Evolutionary conservation across 2,113 vertebrate species (phyloP).

Genomic region (Nannobrachium achirus): DNA sequence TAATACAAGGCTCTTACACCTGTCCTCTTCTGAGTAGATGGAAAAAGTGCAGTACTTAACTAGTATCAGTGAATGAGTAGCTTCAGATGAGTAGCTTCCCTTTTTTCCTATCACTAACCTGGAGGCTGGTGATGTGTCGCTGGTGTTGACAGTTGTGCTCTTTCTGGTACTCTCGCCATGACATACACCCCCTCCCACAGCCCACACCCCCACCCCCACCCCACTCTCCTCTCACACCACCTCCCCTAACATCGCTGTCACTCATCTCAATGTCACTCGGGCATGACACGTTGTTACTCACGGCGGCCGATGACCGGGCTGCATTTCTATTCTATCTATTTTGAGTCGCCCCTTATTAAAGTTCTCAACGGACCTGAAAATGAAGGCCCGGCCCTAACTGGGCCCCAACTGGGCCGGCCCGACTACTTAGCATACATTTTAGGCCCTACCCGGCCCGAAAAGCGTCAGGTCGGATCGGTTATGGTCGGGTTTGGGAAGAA

Average conservation of each 20-base stretch:
- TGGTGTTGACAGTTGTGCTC: slow-evolving; percentile 34
- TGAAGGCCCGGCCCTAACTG: no score
- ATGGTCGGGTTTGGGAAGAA: no score
- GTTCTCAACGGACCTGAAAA: no score
- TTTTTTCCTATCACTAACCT: slow-evolving; percentile 27
- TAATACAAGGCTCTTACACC: no score
- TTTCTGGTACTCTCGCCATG: slow-evolving; percentile 30
- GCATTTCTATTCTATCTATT: slow-evolving; percentile 49
- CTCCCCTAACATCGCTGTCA: slow-evolving; percentile 43
- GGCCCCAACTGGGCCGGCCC: no score
- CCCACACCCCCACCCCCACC: not conserved
- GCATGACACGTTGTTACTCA: slow-evolving; percentile 63
- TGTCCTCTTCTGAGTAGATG: slow-evolving; percentile 50
- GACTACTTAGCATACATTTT: no score
- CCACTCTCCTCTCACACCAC: not conserved
- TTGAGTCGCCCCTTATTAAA: slow-evolving; percentile 41
- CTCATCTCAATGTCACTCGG: slow-evolving; percentile 61
- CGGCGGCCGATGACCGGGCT: slow-evolving; percentile 44
- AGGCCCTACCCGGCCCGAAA: no score
- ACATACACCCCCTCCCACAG: slow-evolving; percentile 17
- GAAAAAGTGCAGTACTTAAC: slow-evolving; percentile 15
- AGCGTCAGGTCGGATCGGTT: no score
- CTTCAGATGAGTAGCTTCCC: slow-evolving; percentile 6
- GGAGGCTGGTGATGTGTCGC: slow-evolving; percentile 50
- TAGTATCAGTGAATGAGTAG: slow-evolving; percentile 33